Evolutionary conservation across 2,113 vertebrate species (phyloP), one percentile per base, ranked within the genome.

Genomic region (Probosciger aterrimus): DNA sequence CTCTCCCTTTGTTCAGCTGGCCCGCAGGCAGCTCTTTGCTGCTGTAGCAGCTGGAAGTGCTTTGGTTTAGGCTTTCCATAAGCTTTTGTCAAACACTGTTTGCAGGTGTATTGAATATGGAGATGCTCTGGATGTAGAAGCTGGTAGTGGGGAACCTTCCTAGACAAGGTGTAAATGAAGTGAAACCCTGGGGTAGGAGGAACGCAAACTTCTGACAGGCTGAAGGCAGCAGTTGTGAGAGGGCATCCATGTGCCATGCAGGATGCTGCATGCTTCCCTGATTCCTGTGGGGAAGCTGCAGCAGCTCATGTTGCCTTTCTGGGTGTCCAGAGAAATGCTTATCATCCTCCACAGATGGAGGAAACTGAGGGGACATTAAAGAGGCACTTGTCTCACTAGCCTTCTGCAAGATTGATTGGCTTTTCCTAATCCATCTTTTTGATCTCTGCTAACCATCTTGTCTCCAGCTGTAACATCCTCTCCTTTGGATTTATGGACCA

Each of bases 381-480:
- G 85, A 94, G 90, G 64, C 64, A 53, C 75, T 96, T 93, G 94
- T 92, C 92, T 79, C 73, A 74, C 79, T 64, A 70, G 73, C 64
- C 79, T 88, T 95, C 90, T 90, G 82, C 65, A 78, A 92, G 95
- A 96, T 93, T 86, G 93, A 96, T 94, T 86, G 92, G 82, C 92
- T 95, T 90, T 95, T 92, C 87, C 92, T 96, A 88, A 96, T 94
- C 95, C 92, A 88, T 90, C 90, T 93, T 96, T 96, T 92, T 96
- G 93, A 96, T 96, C 90, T 92, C 76, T 94, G 93, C 92, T 94
- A 86, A 94, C 93, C 95, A 96, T 96, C 93, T 96, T 96, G 94
- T 93, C 92, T 92, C 82, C 88, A 95, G 95, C 95, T 97, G 96
- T 80, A 95, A 88, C 92, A 95, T 93, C 92, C 92, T 95, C 86